Conservation (phyloP, 2,888 invertebrate genomes). For the Opisthograptis luteolata region DNA sequence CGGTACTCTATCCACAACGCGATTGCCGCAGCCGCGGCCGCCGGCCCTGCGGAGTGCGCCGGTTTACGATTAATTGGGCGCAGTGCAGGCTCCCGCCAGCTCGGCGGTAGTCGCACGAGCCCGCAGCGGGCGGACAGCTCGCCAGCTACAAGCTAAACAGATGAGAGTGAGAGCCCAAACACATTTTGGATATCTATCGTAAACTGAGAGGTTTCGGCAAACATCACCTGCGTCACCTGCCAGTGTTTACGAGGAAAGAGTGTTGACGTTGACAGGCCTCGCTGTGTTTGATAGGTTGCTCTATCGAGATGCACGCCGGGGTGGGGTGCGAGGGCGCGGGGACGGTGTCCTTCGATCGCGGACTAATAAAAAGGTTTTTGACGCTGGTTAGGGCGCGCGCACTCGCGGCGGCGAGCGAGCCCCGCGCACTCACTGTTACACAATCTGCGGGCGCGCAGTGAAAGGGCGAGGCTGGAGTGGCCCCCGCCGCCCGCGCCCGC, state of each 20-base stretch:
- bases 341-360: constrained; percentile 55
- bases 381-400: constrained; percentile 41
- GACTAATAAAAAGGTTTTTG: constrained; percentile 66
- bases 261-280: neutral
- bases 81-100: neutral
- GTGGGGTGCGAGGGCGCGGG: constrained; percentile 33
- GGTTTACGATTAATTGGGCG: constrained; percentile 10
- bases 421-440: constrained; percentile 26
- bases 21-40: neutral
- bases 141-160: no score
- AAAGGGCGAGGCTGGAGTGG: constrained; percentile 40
- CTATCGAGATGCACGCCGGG: neutral
- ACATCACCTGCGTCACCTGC: neutral
- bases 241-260: neutral
- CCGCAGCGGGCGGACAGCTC: neutral
- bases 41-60: neutral
- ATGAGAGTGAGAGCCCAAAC: no score
- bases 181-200: neutral
- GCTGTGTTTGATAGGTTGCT: neutral
- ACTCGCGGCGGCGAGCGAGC: constrained; percentile 23
- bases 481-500: neutral
- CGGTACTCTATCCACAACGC: constrained; percentile 19
- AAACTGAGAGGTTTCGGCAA: neutral
- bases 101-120: no score
- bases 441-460: constrained; percentile 23